Percentiles rank a stretch among this genome's conserved stretches.
These are phyloP conservation scores for Sphaerophoria taeniata DNA, from an alignment of 2,888 invertebrate species.

Conservation along the genomic window DNA sequence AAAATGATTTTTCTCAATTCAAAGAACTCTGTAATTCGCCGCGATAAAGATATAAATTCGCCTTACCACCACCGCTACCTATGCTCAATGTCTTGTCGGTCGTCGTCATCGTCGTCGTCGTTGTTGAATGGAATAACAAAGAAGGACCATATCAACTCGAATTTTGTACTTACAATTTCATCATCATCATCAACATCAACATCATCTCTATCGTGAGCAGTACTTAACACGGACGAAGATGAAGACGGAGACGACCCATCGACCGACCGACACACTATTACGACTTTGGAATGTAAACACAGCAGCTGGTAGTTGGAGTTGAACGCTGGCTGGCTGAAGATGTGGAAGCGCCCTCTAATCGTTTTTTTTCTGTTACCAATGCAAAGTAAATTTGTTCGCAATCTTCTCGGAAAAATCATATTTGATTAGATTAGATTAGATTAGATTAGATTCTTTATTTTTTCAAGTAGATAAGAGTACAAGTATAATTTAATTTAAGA, in stretches of 20 bases:
- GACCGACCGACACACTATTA: no score
- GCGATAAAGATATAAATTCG: conserved; percentile 48
- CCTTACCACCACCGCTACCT: no score
- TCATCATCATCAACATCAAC: conserved; percentile 61
- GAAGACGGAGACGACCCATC: not conserved
- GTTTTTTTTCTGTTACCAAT: conserved; percentile 45
- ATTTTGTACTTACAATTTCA: conserved; percentile 70
- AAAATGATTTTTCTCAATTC: conserved; percentile 20
- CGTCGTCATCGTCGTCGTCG: conserved; percentile 21
- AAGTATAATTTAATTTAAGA: no score
- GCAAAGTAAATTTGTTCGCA: conserved; percentile 73
- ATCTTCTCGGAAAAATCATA: conserved; percentile 73
- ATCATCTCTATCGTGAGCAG: conserved; percentile 36
- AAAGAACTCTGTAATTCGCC: conserved; percentile 43
- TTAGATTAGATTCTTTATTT: no score
- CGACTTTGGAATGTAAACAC: no score
- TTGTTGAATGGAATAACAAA: conserved; percentile 55
- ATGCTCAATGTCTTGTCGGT: no score
- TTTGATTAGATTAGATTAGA: no score
- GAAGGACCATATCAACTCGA: conserved; percentile 68
- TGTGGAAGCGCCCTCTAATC: not conserved
- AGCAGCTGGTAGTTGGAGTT: not conserved
- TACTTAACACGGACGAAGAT: conserved; percentile 56
- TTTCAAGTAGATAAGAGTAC: no score
- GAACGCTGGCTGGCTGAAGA: not conserved